A percentile compares a stretch with the other conserved stretches of the same genome.
Evolutionary conservation across 2,888 invertebrate genomes (phyloP).

Genomic region (Vanessa cardui): DNA sequence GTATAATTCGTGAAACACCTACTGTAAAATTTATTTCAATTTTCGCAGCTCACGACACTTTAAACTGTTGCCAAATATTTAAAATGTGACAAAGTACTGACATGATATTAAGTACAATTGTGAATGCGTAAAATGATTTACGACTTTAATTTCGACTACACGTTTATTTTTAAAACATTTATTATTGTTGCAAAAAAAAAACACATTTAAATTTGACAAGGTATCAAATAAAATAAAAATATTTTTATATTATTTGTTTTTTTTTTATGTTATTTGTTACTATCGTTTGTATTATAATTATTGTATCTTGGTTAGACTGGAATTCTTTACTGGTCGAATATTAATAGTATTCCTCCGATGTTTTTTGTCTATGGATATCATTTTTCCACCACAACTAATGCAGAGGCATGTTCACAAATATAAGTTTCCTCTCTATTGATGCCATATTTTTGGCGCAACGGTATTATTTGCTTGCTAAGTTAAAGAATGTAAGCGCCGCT

Average conservation of each 20-base stretch:
- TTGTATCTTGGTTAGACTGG: too few relatives aligned
- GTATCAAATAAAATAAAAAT: too few relatives aligned
- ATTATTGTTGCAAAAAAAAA: not conserved
- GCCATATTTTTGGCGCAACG: not conserved
- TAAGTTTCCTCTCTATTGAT: not conserved
- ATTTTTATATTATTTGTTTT: too few relatives aligned
- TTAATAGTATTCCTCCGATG: too few relatives aligned
- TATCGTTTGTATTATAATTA: too few relatives aligned
- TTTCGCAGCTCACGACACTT: slow-evolving; percentile 25
- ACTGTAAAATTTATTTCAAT: slow-evolving; percentile 28
- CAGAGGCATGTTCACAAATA: too few relatives aligned
- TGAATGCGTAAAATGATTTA: slow-evolving; percentile 5
- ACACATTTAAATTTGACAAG: too few relatives aligned
- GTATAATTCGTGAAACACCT: slow-evolving; percentile 43
- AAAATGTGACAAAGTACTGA: slow-evolving; percentile 23
- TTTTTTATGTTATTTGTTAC: too few relatives aligned
- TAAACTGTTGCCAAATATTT: slow-evolving; percentile 23
- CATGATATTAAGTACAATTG: slow-evolving; percentile 17
- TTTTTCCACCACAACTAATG: too few relatives aligned
- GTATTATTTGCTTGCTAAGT: too few relatives aligned
- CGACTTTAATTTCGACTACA: not conserved
- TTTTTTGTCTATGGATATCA: too few relatives aligned
- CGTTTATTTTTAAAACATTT: slow-evolving; percentile 12
- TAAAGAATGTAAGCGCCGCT: not conserved
- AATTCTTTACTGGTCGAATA: too few relatives aligned